Evolutionary conservation across 1,140 invertebrate species (phyloP), one percentile per base, ranked within the genome.

Genomic region (Triops longicaudatus): DNA sequence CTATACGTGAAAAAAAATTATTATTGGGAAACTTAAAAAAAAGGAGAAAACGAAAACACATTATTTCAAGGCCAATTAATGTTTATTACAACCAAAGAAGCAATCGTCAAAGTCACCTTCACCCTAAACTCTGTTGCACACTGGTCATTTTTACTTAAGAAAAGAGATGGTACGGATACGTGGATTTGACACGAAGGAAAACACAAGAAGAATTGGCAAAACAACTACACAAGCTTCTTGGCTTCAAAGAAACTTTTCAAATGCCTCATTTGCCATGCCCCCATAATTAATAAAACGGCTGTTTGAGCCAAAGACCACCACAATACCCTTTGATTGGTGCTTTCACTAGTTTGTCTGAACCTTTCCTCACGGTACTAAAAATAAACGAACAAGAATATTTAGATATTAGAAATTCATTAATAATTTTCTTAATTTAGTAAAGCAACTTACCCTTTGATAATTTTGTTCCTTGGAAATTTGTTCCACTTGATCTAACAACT

Each of bases 401-500:
- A 3, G 14, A 12, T 44, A 1, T 12, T 44, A 44, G 43, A 12
- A 44, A 44, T 44, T 44, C 22, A 63, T 14, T 4, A 22, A 10
- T 26, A 11, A 44, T 43, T 22, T 43, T 72, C 26, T n/a, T 43
- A 27, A 75, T 3, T 12, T 71, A 17, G 22, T 72, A 31, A 31
- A n/a, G 41, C 74, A 80, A 83, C 83, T 86, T 88, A 97, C 95
- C 85, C 97, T 90, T 85, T 99, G 98, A 86, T 99, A 99, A 84
- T 96, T 99, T 84, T 99, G 98, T 85, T 99, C 98, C 85, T 99
- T 99, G 10, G 95, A 96, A 77, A 99, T 99, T 85, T 99, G 97
- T 79, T 99, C 97, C 3, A 99, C 96, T 88, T 99, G 98, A 85
- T 98, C 96, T 0, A 99, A 83, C 28, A 99, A 86, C 84, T 99